Evolutionary conservation across 2,888 invertebrate genomes (phyloP).

Genomic region (Spisula subtruncata): DNA sequence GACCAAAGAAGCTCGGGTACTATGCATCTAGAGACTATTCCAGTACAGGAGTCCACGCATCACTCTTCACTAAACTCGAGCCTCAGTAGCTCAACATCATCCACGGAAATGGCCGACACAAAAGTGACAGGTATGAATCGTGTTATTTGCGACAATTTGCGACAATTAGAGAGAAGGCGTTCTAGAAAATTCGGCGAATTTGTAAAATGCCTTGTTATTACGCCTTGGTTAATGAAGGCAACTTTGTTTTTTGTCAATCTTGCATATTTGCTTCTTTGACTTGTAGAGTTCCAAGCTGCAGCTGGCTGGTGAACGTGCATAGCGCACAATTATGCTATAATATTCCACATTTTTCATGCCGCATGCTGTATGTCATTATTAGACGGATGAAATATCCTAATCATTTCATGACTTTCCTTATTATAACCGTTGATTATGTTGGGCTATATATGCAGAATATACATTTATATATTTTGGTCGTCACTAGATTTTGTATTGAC

Average conservation of each 20-base stretch:
- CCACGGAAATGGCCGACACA: slow-evolving; percentile 73
- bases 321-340: neutral
- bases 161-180: neutral
- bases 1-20: slow-evolving; percentile 49
- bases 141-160: slow-evolving; percentile 12
- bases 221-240: neutral
- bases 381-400: neutral
- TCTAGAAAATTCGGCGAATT: slow-evolving; percentile 2
- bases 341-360: neutral
- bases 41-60: slow-evolving; percentile 67
- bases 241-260: neutral
- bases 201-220: neutral
- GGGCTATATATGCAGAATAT: too few species aligned
- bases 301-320: neutral
- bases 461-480: too few species aligned
- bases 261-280: neutral
- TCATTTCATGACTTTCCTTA: neutral
- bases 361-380: neutral
- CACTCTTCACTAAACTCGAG: slow-evolving; percentile 65
- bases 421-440: neutral
- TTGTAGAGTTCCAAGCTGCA: neutral
- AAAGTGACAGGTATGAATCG: slow-evolving; percentile 70
- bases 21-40: slow-evolving; percentile 71
- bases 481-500: too few species aligned
- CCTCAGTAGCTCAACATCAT: slow-evolving; percentile 71